Evolutionary conservation across 2,797 vertebrate genomes (phyloP).

Genomic region (Cossypha niveicapilla): DNA sequence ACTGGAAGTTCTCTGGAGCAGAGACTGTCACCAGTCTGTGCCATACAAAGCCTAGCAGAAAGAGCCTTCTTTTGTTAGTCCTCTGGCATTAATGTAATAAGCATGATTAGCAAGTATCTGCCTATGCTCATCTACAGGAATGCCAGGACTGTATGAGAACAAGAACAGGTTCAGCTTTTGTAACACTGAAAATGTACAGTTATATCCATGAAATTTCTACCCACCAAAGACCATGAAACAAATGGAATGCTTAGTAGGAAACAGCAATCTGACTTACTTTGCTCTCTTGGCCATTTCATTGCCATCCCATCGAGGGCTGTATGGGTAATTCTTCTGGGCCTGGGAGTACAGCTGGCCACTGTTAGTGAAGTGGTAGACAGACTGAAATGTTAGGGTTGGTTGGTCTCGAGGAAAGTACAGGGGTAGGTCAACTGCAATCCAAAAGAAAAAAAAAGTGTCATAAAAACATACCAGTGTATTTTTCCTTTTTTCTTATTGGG

Average conservation of each 20-base stretch:
- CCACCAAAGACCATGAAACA: neutral
- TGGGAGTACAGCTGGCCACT: constrained; percentile 96
- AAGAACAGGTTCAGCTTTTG: neutral
- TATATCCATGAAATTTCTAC: neutral
- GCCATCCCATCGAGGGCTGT: constrained; percentile 98
- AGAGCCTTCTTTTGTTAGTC: neutral
- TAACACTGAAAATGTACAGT: neutral
- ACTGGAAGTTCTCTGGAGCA: neutral
- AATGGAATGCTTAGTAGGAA: neutral
- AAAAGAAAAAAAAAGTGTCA: neutral
- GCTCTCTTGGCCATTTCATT: constrained; percentile 99
- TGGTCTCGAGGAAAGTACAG: constrained; percentile 97
- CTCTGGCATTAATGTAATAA: neutral
- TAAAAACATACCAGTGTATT: neutral
- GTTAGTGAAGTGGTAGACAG: constrained; percentile 96
- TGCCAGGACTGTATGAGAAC: neutral
- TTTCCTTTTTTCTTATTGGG: neutral
- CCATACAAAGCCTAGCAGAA: neutral
- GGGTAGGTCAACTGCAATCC: constrained; percentile 88
- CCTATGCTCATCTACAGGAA: neutral
- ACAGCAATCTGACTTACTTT: constrained; percentile 83
- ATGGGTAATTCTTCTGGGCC: constrained; percentile 96
- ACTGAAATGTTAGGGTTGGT: constrained; percentile 95
- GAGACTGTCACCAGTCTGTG: neutral
- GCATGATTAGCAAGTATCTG: neutral